Conservation (phyloP, 2,113 vertebrate species). For the Actenoides hombroni region DNA sequence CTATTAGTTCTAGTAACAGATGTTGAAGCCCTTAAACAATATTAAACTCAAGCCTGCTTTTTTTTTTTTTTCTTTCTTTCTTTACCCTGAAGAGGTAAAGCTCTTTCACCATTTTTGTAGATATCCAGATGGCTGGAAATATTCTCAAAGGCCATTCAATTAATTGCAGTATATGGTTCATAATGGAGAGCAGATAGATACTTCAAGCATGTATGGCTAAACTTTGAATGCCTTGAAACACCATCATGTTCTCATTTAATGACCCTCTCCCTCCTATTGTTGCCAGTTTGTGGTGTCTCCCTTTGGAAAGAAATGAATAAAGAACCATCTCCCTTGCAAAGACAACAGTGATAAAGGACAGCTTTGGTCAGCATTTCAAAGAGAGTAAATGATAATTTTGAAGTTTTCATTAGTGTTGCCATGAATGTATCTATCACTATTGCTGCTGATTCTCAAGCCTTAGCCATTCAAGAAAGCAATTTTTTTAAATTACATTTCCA, state of each 20-base stretch:
- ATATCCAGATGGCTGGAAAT: slow-evolving; percentile 31
- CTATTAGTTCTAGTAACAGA: slow-evolving; percentile 30
- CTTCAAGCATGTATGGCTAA: background rate
- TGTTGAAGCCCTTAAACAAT: background rate
- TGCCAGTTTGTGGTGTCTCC: background rate
- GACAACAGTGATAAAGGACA: background rate
- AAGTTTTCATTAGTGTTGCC: background rate
- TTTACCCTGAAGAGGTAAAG: background rate
- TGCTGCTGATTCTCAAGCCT: background rate
- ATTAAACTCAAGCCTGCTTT: background rate
- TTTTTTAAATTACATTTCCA: background rate
- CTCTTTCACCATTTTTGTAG: background rate
- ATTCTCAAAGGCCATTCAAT: slow-evolving; percentile 13
- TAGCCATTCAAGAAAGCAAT: background rate
- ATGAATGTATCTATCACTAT: background rate
- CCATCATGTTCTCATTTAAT: background rate
- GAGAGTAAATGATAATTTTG: background rate
- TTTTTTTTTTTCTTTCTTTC: too few species aligned
- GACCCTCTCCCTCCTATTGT: background rate
- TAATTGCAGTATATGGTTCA: slow-evolving; percentile 13
- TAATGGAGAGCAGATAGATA: background rate
- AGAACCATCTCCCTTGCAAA: background rate
- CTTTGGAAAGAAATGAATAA: background rate
- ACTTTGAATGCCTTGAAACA: background rate
- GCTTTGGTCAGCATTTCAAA: background rate